phyloP scores from a whole-genome alignment of 2,888 invertebrate genomes.

The Phymatocera aterrima region DNA sequence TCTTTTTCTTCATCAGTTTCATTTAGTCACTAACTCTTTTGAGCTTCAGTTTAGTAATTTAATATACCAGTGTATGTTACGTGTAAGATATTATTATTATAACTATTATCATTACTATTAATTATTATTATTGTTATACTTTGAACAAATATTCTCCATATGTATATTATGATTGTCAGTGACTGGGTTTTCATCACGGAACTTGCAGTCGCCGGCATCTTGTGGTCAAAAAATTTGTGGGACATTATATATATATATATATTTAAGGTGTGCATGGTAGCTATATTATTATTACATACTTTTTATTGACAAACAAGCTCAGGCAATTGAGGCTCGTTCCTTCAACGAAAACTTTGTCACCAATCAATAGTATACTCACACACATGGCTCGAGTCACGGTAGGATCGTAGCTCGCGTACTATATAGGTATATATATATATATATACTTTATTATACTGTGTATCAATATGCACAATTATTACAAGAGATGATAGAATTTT shows the following conservation, averaged over 20 bases:
- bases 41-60: slow-evolving; percentile 74
- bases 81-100: slow-evolving; percentile 65
- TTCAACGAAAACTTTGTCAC: slow-evolving; percentile 14
- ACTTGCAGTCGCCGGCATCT: slow-evolving; percentile 25
- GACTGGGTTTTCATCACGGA: slow-evolving; percentile 46
- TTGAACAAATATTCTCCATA: too few species aligned
- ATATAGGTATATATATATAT: background rate
- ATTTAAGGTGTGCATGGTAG: slow-evolving; percentile 43
- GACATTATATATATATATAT: slow-evolving; percentile 35
- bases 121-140: slow-evolving; percentile 55
- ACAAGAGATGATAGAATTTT: background rate
- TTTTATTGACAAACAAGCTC: slow-evolving; percentile 31
- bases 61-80: slow-evolving; percentile 74
- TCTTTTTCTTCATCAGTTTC: slow-evolving; percentile 65
- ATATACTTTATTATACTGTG: too few species aligned
- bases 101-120: slow-evolving; percentile 54
- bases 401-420: background rate
- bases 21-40: slow-evolving; percentile 75
- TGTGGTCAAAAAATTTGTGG: slow-evolving; percentile 34
- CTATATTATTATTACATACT: slow-evolving; percentile 30
- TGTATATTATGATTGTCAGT: slow-evolving; percentile 61
- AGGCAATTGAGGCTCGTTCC: slow-evolving; percentile 36
- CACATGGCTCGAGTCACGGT: slow-evolving; percentile 39
- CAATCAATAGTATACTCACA: slow-evolving; percentile 34
- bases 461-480: background rate